phyloP scores from a whole-genome alignment of 35 echinoderm and acorn worm species.

The Heliocidaris tuberculata region DNA sequence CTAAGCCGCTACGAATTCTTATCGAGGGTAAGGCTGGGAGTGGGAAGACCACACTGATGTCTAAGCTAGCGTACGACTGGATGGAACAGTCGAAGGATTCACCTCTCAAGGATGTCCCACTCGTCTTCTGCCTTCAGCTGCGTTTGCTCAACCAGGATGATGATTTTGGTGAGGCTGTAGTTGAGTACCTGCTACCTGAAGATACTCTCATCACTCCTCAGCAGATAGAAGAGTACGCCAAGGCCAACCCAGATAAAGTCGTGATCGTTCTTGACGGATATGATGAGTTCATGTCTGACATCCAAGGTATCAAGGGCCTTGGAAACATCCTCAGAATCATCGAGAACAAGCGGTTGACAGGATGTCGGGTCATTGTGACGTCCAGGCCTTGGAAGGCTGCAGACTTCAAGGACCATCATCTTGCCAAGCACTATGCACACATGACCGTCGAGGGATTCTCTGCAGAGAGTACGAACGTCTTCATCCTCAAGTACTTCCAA shows the following conservation, averaged over 20 bases:
- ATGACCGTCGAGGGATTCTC: slow-evolving; percentile 55
- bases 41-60: slow-evolving; percentile 61
- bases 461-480: background rate
- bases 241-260: slow-evolving; percentile 51
- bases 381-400: slow-evolving; percentile 39
- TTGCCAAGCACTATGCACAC: slow-evolving; percentile 41
- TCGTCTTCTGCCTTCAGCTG: slow-evolving; percentile 47
- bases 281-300: slow-evolving; percentile 55
- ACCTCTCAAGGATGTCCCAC: slow-evolving; percentile 19
- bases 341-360: slow-evolving; percentile 43
- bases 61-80: slow-evolving; percentile 61
- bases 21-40: slow-evolving; percentile 57
- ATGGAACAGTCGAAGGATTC: slow-evolving; percentile 24
- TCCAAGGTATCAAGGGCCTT: slow-evolving; percentile 35
- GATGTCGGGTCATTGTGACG: slow-evolving; percentile 50
- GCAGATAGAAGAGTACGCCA: slow-evolving; percentile 35
- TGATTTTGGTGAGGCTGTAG: slow-evolving; percentile 56
- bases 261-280: slow-evolving; percentile 61
- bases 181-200: slow-evolving; percentile 49
- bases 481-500: slow-evolving; percentile 37
- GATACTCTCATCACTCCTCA: slow-evolving; percentile 39
- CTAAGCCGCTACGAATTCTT: slow-evolving; percentile 39
- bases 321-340: slow-evolving; percentile 59
- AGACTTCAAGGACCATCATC: slow-evolving; percentile 50
- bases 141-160: slow-evolving; percentile 38